A percentile compares a stretch with the other conserved stretches of the same genome.
Conservation (phyloP, 2,888 invertebrate species). For the Synanthedon myopaeformis region DNA sequence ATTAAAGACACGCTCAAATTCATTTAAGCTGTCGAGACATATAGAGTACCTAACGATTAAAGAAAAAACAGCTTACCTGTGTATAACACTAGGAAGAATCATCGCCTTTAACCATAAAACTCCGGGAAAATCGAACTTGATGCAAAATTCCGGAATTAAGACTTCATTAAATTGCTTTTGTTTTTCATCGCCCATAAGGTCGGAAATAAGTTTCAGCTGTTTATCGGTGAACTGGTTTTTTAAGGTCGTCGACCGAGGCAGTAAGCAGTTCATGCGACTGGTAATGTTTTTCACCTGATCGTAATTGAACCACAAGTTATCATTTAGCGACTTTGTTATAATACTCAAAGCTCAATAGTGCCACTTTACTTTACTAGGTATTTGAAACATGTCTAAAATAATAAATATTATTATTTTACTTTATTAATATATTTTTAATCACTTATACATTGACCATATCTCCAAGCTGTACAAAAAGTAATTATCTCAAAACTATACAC, state of each 20-base stretch:
- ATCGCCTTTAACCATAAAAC: constrained; percentile 88
- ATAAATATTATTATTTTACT: no score
- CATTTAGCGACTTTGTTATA: no score
- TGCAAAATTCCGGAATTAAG: constrained; percentile 90
- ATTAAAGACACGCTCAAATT: no score
- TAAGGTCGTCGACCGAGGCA: constrained; percentile 52
- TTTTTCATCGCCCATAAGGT: constrained; percentile 58
- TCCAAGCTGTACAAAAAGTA: no score
- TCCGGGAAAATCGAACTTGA: constrained; percentile 77
- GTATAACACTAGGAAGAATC: constrained; percentile 85
- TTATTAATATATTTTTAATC: no score
- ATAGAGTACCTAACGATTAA: no score
- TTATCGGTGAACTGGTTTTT: constrained; percentile 35
- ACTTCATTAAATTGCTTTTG: constrained; percentile 67
- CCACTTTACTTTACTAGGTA: no score
- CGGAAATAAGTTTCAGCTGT: constrained; percentile 35
- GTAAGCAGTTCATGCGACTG: constrained; percentile 52
- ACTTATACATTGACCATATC: no score
- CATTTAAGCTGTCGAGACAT: no score
- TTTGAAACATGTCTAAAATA: no score
- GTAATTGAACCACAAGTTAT: constrained; percentile 12
- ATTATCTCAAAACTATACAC: no score
- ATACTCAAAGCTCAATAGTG: no score
- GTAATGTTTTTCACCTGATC: constrained; percentile 51
- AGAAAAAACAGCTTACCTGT: constrained; percentile 64